These are phyloP conservation scores for Pyxicephalus adspersus DNA, from an alignment of 2,113 vertebrate genomes.

Conservation along the genomic window DNA sequence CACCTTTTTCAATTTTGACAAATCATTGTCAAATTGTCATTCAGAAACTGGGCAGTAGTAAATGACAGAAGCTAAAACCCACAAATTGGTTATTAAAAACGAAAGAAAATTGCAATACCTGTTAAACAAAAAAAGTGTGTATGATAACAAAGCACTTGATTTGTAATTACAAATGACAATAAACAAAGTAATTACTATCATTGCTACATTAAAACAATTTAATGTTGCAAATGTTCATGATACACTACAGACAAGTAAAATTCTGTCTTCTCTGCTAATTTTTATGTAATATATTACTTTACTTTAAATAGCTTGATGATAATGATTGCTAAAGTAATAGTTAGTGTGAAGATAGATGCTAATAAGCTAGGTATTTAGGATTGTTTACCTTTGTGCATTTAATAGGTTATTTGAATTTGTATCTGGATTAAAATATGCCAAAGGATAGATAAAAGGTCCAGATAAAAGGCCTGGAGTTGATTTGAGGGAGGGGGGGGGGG, in stretches of 20 bases:
- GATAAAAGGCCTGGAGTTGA: too few species aligned
- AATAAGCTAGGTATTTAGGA: too few species aligned
- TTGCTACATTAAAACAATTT: not conserved
- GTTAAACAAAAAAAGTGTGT: not conserved
- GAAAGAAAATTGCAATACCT: not conserved
- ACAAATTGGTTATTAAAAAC: constrained; percentile 8
- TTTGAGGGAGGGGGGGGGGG: too few species aligned
- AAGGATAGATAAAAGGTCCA: too few species aligned
- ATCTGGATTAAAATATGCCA: too few species aligned
- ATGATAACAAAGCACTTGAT: not conserved
- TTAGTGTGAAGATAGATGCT: too few species aligned
- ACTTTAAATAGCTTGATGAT: too few species aligned
- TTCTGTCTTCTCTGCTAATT: not conserved
- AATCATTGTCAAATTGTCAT: constrained; percentile 1
- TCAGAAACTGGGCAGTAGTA: not conserved
- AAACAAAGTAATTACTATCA: constrained; percentile 9
- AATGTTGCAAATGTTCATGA: not conserved
- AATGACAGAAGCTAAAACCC: not conserved
- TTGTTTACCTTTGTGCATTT: too few species aligned
- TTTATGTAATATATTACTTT: too few species aligned
- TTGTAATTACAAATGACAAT: constrained; percentile 22
- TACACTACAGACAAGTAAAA: not conserved
- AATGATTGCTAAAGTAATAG: too few species aligned
- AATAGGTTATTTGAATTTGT: too few species aligned
- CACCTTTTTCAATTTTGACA: too few species aligned